Evolutionary conservation across 2,888 invertebrate species (phyloP).

Genomic region (Microctonus aethiopoides): DNA sequence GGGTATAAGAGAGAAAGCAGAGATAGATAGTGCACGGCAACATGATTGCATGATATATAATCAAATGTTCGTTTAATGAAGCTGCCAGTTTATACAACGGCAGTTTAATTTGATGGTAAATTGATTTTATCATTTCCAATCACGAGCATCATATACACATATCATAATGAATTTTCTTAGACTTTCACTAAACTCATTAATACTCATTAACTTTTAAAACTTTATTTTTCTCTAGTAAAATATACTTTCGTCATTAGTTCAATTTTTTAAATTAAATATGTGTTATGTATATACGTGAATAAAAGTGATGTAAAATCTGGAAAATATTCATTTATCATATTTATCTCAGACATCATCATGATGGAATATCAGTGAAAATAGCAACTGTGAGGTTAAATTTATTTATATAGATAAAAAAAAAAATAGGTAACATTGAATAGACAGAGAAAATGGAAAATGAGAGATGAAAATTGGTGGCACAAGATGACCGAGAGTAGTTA

Average conservation of each 20-base stretch:
- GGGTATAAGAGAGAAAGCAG: no score
- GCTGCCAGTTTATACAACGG: not conserved
- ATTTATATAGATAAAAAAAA: slow-evolving; percentile 22
- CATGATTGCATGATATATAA: not conserved
- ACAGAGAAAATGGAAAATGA: slow-evolving; percentile 36
- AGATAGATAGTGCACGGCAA: not conserved
- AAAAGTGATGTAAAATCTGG: not conserved
- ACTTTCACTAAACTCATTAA: not conserved
- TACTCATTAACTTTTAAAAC: not conserved
- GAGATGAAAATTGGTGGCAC: slow-evolving; percentile 27
- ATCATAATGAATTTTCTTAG: not conserved
- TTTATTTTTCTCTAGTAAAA: not conserved
- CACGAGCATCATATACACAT: not conserved
- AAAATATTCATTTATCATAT: slow-evolving; percentile 62
- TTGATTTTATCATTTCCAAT: not conserved
- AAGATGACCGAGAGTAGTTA: slow-evolving; percentile 40
- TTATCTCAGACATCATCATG: slow-evolving; percentile 48
- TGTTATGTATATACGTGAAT: slow-evolving; percentile 49
- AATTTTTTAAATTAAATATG: not conserved
- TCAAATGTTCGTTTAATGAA: not conserved
- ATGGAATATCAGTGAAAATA: slow-evolving; percentile 42
- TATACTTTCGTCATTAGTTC: not conserved
- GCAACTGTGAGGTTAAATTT: not conserved
- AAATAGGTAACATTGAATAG: slow-evolving; percentile 30
- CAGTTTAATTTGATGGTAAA: not conserved